Evolutionary conservation across 1,140 invertebrate genomes (phyloP).

Genomic region (Aphelenchoides fujianensis): DNA sequence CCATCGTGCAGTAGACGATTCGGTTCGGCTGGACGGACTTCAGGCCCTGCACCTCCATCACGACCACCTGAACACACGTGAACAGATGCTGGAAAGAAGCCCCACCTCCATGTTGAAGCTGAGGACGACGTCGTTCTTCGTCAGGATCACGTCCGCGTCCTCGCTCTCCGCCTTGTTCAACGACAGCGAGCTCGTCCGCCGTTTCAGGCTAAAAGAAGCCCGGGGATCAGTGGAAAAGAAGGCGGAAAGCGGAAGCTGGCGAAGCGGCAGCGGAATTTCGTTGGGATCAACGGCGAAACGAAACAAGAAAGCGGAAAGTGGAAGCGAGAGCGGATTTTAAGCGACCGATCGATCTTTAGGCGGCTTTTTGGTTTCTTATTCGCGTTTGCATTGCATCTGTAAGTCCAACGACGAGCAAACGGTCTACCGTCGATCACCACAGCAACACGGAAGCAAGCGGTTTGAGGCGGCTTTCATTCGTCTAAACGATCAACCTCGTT

Average conservation of each 20-base stretch:
- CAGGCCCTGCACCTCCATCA: constrained; percentile 96
- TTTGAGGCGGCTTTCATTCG: no score
- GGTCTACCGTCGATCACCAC: no score
- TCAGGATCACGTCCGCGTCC: constrained; percentile 58
- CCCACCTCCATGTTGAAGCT: constrained; percentile 62
- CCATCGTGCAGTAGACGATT: constrained; percentile 99
- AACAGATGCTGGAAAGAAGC: not conserved
- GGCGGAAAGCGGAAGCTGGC: not conserved
- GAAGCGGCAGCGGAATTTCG: no score
- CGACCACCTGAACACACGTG: constrained; percentile 74
- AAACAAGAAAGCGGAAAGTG: constrained; percentile 1
- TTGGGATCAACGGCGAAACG: not conserved
- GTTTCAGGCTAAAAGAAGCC: constrained; percentile 56
- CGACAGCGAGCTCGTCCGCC: constrained; percentile 58
- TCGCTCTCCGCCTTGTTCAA: constrained; percentile 61
- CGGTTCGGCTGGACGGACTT: constrained; percentile 91
- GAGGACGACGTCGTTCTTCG: constrained; percentile 57
- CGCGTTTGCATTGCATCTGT: not conserved
- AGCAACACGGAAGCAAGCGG: no score
- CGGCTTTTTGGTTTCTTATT: not conserved
- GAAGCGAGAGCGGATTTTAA: not conserved
- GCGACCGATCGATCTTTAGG: not conserved
- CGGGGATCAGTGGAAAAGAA: no score
- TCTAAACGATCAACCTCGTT: no score
- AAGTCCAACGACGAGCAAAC: no score